phyloP scores from a whole-genome alignment of 2,888 invertebrate genomes.

The Stratiomys singularior region DNA sequence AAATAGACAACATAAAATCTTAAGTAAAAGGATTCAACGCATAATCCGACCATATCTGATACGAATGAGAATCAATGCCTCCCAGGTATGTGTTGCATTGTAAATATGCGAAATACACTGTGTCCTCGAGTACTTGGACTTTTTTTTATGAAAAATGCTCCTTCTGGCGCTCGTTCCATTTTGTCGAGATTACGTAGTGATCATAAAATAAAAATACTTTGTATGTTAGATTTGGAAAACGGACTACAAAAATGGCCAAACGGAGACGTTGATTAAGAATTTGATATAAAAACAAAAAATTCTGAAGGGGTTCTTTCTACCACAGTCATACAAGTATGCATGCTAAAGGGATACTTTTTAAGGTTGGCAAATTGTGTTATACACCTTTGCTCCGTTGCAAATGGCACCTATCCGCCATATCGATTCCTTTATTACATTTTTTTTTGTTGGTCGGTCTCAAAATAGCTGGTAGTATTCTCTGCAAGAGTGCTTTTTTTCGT shows the following conservation, averaged over 20 bases:
- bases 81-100: slow-evolving; percentile 7
- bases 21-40: slow-evolving; percentile 36
- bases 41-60: slow-evolving; percentile 37
- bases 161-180: slow-evolving; percentile 41
- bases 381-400: not conserved
- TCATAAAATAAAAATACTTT: slow-evolving; percentile 46
- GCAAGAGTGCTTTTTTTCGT: not conserved
- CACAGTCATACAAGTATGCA: no score
- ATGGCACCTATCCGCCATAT: not conserved
- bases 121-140: slow-evolving; percentile 3
- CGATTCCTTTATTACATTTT: slow-evolving; percentile 10
- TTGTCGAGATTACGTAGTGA: slow-evolving; percentile 30
- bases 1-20: slow-evolving; percentile 9
- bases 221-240: slow-evolving; percentile 20
- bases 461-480: not conserved
- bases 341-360: not conserved
- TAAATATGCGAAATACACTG: slow-evolving; percentile 34
- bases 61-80: slow-evolving; percentile 37
- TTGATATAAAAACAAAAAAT: slow-evolving; percentile 1
- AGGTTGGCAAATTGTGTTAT: not conserved
- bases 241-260: slow-evolving; percentile 27
- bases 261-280: slow-evolving; percentile 37
- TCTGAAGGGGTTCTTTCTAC: no score
- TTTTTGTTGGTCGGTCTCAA: slow-evolving; percentile 1
- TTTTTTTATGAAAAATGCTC: slow-evolving; percentile 40